These are phyloP conservation scores for Branchinecta sandiegonensis DNA, from an alignment of 2,888 invertebrate species.

Conservation along the genomic window DNA sequence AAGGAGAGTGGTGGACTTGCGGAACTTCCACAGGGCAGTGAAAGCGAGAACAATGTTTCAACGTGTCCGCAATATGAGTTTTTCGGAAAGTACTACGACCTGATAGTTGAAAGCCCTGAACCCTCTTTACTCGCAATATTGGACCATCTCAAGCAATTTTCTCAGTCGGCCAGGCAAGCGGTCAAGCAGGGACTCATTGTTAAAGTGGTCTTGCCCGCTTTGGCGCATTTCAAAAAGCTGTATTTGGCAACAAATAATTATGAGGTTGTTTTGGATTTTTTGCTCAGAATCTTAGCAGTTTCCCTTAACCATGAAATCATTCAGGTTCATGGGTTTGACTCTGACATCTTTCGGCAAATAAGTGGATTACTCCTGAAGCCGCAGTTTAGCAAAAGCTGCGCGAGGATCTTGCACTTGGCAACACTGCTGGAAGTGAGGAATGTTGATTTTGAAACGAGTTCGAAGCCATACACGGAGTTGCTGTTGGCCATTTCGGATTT, in stretches of 20 bases:
- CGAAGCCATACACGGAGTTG: constrained; percentile 4
- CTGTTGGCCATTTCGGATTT: constrained; percentile 12
- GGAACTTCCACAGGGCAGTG: not conserved
- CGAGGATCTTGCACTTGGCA: constrained; percentile 8
- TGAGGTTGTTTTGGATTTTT: not conserved
- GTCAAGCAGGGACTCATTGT: not conserved
- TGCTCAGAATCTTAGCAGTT: not conserved
- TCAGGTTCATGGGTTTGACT: constrained; percentile 2
- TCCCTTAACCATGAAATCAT: constrained; percentile 3
- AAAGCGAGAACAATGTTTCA: not conserved
- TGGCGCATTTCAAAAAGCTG: not conserved
- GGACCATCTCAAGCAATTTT: constrained; percentile 9
- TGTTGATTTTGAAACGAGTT: constrained; percentile 4
- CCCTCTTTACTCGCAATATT: not conserved
- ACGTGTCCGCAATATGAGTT: not conserved
- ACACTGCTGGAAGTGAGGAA: not conserved
- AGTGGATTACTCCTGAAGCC: not conserved
- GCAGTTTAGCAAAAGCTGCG: constrained; percentile 10
- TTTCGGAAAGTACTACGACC: not conserved
- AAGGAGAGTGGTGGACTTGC: constrained; percentile 4
- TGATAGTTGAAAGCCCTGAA: not conserved
- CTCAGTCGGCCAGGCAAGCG: not conserved
- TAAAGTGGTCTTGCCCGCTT: not conserved
- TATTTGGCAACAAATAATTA: not conserved
- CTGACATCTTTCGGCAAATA: not conserved